Evolutionary conservation across 2,113 vertebrate species (phyloP), one percentile per base, ranked within the genome.

Genomic region (Arenaria interpres): DNA sequence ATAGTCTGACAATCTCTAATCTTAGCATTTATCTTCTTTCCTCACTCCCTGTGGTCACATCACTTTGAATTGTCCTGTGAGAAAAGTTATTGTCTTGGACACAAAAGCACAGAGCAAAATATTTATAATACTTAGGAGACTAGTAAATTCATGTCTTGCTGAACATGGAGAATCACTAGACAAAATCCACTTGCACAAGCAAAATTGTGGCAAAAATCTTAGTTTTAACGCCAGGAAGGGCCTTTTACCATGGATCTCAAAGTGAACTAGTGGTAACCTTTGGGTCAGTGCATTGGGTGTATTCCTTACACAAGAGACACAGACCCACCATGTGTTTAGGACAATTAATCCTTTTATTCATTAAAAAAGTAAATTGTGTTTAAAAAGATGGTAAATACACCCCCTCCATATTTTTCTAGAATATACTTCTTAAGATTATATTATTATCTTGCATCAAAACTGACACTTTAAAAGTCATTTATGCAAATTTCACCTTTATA

Each of bases 41-140:
- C 22, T 57, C 87, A 62, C 54, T 91, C 91, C 85, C 85, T 88
- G 74, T 76, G 53, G 85, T 73, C 74, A 72, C 53, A 92, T 89
- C 66, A 45, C 43, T 89, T 89, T 46, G 53, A 96, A 27, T 41
- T 73, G 72, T 66, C 59, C 63, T 74, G 50, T 77, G 90, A 84
- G 86, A 92, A 80, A 95, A 92, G 67, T 84, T 76, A 74, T n/a
- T 92, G 76, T 93, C 54, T 90, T 86, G 68, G 63, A 89, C 67
- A 63, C 63, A 86, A 90, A 84, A 81, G 83, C n/a, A 62, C 32
- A 89, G 37, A 45, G 15, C 12, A 71, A 73, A 88, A 50, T 71
- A 90, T 90, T 95, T 92, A 74, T 59, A 62, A 69, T 32, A 37
- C 88, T 76, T 94, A 62, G 10, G 88, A 94, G 85, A 90, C 63